Evolutionary conservation across 2,113 vertebrate species (phyloP).

Genomic region (Spilogale gracilis): DNA sequence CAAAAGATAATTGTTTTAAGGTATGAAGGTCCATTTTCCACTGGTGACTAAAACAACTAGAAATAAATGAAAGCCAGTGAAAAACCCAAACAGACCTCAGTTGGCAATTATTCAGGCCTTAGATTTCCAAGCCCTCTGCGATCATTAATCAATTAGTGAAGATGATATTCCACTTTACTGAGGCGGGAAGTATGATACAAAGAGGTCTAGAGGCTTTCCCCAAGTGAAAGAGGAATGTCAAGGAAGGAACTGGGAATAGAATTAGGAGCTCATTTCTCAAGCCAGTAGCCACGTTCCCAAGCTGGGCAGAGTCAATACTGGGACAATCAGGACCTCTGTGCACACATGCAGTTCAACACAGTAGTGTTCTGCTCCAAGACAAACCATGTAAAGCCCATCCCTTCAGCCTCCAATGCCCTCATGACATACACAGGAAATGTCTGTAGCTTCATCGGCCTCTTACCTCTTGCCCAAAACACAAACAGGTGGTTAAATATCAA

Average conservation of each 20-base stretch:
- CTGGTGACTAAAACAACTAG: background rate
- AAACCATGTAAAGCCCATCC: background rate
- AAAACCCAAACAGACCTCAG: background rate
- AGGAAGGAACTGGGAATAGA: background rate
- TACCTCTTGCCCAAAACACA: conserved; percentile 5
- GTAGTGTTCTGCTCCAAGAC: background rate
- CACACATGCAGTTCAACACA: conserved; percentile 24
- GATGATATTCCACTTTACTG: conserved; percentile 21
- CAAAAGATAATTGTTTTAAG: conserved; percentile 55
- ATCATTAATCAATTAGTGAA: conserved; percentile 71
- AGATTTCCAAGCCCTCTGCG: conserved; percentile 62
- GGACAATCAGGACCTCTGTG: conserved; percentile 51
- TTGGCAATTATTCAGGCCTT: conserved; percentile 45
- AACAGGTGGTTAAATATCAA: conserved; percentile 56
- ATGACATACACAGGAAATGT: background rate
- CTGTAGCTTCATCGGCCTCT: background rate
- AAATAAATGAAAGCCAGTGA: conserved; percentile 45
- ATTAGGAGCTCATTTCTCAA: conserved; percentile 39
- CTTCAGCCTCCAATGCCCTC: background rate
- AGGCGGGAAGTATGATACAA: conserved; percentile 35
- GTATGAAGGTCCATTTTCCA: conserved; percentile 46
- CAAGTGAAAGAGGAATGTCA: conserved; percentile 53
- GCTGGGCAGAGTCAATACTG: background rate
- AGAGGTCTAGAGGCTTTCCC: conserved; percentile 59
- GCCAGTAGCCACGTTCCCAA: background rate